phyloP scores from a whole-genome alignment of 2,797 vertebrate species.

The Myoxocephalus aenaeus region DNA sequence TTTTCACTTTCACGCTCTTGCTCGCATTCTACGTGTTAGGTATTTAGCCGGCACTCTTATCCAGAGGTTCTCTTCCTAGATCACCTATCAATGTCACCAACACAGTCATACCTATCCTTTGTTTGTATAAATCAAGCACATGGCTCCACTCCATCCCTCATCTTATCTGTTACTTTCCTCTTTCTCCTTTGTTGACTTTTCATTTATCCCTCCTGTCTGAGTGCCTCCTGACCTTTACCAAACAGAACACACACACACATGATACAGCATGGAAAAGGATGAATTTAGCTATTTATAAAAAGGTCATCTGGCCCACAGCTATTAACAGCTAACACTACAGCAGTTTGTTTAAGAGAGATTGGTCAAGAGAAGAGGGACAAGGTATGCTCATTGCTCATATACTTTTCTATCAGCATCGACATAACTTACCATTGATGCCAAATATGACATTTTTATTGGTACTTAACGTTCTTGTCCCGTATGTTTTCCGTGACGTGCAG shows the following conservation, averaged over 20 bases:
- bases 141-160: conserved; percentile 35
- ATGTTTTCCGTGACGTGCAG: conserved; percentile 6
- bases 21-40: neutral
- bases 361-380: conserved; percentile 3
- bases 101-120: neutral
- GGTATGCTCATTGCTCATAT: neutral
- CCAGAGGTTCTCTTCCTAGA: conserved; percentile 22
- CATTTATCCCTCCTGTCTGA: conserved; percentile 76
- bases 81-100: neutral
- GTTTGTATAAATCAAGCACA: conserved; percentile 30
- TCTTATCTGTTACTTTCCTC: conserved; percentile 27
- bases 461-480: neutral
- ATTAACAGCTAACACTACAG: conserved; percentile 46
- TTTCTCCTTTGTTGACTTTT: conserved; percentile 77
- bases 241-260: conserved; percentile 50
- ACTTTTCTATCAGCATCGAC: conserved; percentile 8
- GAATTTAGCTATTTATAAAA: conserved; percentile 73
- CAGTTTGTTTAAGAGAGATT: conserved; percentile 41
- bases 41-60: conserved; percentile 5
- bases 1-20: neutral
- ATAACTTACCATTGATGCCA: neutral
- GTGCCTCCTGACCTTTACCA: conserved; percentile 78
- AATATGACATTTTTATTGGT: neutral
- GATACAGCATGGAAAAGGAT: conserved; percentile 51
- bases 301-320: conserved; percentile 70